Evolutionary conservation across 2,888 invertebrate species (phyloP), one percentile per base, ranked within the genome.

Genomic region (Drosophila suboccidentalis): DNA sequence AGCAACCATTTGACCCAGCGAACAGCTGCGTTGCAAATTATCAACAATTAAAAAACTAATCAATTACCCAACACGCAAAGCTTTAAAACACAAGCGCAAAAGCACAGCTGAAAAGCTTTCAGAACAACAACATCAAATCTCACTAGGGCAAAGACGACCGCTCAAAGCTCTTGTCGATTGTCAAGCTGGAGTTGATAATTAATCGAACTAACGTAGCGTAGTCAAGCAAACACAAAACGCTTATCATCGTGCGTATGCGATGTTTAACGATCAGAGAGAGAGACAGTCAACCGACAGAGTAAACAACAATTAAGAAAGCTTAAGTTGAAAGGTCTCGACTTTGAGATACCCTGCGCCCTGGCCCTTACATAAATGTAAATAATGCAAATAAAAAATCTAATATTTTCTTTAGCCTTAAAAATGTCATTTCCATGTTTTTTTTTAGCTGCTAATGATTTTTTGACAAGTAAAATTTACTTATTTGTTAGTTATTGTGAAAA

Each of bases 181-280:
- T 11, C 11, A 32, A 39, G 44, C 63, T 47, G 10, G 22, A 43
- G 57, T 49, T 78, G 0, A 43, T n/a, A 29, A 11, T 39, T 13
- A 10, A 60, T 9, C 8, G 1, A 41, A 39, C 49, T 38, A n/a
- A 34, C n/a, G 36, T 39, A 22, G 32, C 19, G 59, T 10, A 32
- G 9, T 4, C 9, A 47, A 38, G 47, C 15, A 22, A 46, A n/a
- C 41, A 29, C 50, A 69, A 79, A 57, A 5, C n/a, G 43, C 70
- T 75, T 79, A 50, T 77, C 80, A 77, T 79, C 41, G 49, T 75
- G 61, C 61, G 79, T 49, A 11, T 36, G 75, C 49, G 38, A 70
- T 60, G 65, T 59, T 60, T 22, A 13, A 55, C 69, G 75, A 59
- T 41, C 67, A 44, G 53, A 39, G 53, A 39, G 26, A n/a, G n/a